Evolutionary conservation across 2,888 invertebrate genomes (phyloP).

Genomic region (Hermaeophaga mercurialis): DNA sequence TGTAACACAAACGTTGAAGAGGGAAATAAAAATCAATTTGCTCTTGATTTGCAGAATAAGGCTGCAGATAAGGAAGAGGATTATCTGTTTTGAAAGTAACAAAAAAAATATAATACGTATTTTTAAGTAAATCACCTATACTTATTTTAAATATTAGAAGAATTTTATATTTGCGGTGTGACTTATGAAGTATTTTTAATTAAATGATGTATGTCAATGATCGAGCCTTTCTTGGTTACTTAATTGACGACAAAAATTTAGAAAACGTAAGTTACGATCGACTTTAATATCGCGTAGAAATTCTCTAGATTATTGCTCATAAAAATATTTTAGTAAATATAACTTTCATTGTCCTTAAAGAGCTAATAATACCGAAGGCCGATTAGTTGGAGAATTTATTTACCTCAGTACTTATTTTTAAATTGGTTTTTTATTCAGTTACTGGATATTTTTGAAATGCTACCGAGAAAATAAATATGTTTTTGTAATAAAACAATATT

Average conservation of each 20-base stretch:
- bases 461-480: too few relatives aligned
- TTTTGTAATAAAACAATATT: too few relatives aligned
- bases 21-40: too few relatives aligned
- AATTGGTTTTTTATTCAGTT: neutral
- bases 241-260: conserved; percentile 11
- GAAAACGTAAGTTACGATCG: conserved; percentile 7
- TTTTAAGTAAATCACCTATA: too few relatives aligned
- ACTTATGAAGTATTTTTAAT: conserved; percentile 5
- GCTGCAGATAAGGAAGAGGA: too few relatives aligned
- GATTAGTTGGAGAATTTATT: neutral
- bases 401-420: neutral
- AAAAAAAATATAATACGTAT: too few relatives aligned
- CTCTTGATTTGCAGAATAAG: too few relatives aligned
- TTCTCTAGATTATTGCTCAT: conserved; percentile 1
- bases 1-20: too few relatives aligned
- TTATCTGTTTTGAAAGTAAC: too few relatives aligned
- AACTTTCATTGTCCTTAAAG: conserved; percentile 8
- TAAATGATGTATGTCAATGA: conserved; percentile 10
- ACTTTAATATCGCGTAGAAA: conserved; percentile 4
- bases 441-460: too few relatives aligned
- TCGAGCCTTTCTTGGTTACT: conserved; percentile 1
- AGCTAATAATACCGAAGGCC: conserved; percentile 4
- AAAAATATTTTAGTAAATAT: conserved; percentile 9
- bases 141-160: too few relatives aligned
- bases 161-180: conserved; percentile 1